Conservation (phyloP, 1,140 invertebrate genomes). For the Dinothrombium tinctorium region DNA sequence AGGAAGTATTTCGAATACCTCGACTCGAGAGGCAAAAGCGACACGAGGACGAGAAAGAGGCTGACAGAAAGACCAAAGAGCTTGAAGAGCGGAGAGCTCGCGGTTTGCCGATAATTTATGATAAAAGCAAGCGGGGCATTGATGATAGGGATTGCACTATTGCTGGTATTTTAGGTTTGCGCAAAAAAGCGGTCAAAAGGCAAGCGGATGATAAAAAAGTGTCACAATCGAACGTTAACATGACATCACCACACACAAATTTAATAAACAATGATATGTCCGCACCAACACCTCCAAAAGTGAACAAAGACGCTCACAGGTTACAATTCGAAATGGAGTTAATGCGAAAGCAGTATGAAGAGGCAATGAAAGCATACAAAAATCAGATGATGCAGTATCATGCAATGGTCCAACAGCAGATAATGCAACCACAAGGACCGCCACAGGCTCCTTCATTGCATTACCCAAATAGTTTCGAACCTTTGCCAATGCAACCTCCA, state of each 20-base stretch:
- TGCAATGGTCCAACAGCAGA: not conserved
- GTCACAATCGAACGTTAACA: not conserved
- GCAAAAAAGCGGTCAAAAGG: conserved; percentile 5
- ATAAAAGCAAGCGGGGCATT: not conserved
- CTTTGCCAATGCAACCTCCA: not conserved
- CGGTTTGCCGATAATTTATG: conserved; percentile 4
- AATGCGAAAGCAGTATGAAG: conserved; percentile 33
- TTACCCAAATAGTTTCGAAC: no score
- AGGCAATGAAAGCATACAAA: conserved; percentile 10
- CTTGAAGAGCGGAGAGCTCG: conserved; percentile 7
- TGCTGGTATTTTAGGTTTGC: conserved; percentile 3
- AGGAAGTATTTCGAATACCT: conserved; percentile 78
- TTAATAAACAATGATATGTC: not conserved
- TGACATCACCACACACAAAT: not conserved
- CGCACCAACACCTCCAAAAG: conserved; percentile 7
- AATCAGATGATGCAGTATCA: conserved; percentile 5
- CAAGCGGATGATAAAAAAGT: not conserved
- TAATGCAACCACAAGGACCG: not conserved
- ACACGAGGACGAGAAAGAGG: conserved; percentile 75
- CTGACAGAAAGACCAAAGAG: conserved; percentile 21
- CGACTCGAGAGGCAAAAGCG: conserved; percentile 78
- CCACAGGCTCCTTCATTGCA: no score
- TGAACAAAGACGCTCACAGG: conserved; percentile 37
- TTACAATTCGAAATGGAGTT: conserved; percentile 47
- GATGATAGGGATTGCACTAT: conserved; percentile 6